A percentile compares a stretch with the other conserved stretches of the same genome.
Conservation (phyloP, 2,888 invertebrate genomes). For the Lasioglossum leucozonium region DNA sequence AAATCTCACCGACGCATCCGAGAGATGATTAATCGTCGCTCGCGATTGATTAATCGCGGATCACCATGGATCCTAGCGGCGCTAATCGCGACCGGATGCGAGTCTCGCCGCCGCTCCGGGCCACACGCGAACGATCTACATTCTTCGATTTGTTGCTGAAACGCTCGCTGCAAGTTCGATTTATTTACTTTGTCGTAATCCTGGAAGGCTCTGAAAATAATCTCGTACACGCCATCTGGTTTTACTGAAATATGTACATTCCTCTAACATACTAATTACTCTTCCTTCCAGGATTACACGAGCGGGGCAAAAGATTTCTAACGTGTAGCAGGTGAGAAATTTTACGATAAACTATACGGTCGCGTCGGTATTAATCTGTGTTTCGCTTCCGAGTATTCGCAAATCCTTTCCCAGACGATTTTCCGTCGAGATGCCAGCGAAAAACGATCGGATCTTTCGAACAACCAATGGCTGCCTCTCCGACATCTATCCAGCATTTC, state of each 20-base stretch:
- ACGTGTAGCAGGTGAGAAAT: background rate
- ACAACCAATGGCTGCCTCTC: background rate
- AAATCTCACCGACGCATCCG: constrained; percentile 51
- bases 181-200: background rate
- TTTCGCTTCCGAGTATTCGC: constrained; percentile 28
- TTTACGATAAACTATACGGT: background rate
- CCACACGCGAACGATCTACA: background rate
- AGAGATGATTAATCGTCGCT: constrained; percentile 62
- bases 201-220: background rate
- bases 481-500: background rate
- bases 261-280: background rate
- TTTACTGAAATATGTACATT: background rate
- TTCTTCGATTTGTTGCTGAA: background rate
- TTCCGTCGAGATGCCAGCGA: constrained; percentile 26
- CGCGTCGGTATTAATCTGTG: constrained; percentile 26
- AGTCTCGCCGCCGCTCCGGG: background rate
- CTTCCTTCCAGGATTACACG: background rate
- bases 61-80: constrained; percentile 34
- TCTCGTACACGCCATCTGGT: background rate
- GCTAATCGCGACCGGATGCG: constrained; percentile 62
- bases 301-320: background rate
- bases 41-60: constrained; percentile 62
- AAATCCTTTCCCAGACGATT: constrained; percentile 24
- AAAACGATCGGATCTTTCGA: constrained; percentile 22
- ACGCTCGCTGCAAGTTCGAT: background rate